Evolutionary conservation across 2,113 vertebrate genomes (phyloP), one percentile per base, ranked within the genome.

Genomic region (Mus spicilegus): DNA sequence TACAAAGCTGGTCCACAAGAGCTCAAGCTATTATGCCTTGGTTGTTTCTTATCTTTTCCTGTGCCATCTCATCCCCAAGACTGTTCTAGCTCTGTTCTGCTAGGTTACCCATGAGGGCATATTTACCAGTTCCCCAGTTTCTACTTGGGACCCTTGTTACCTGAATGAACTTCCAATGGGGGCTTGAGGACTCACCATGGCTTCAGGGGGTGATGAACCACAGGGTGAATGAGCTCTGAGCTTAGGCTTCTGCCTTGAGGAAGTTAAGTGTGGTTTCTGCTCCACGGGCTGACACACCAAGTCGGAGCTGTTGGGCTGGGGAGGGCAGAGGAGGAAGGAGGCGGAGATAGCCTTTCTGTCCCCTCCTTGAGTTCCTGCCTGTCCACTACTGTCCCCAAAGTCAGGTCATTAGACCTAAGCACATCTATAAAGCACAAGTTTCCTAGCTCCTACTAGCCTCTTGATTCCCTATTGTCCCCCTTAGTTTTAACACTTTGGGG

Each of bases 251-350:
- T 75, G 92, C 76, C 63, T 96, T 90, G 88, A 95, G 97, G 96
- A 98, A 96, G 94, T 90, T 90, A 72, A 90, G 73, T 92, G 92
- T 56, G 75, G 97, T 77, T 95, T 97, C 76, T 95, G 90, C 56
- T 95, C 78, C 80, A 67, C 28, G 0, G 86, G 86, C 84, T 69
- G 61, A 89, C 92, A 30, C 72, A 51, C 1, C 5, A 51, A 89
- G 70, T 95, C 26, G 84, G 82, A 90, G 82, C 49, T 49, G 65
- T 75, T 0, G 0, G 54, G 54, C 69, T 9, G 46, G 76, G 92
- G 89, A 87, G 46, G 67, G 63, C 87, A 78, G 81, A 90, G 95
- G 93, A 95, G 90, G 97, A 97, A 97, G 82, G 93, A 56, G 96
- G 95, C 14, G 93, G 95, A 93, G 93, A 90, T 73, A 1, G 70